These are phyloP conservation scores for Eristalinus aeneus DNA, from an alignment of 2,888 invertebrate genomes.

Conservation along the genomic window DNA sequence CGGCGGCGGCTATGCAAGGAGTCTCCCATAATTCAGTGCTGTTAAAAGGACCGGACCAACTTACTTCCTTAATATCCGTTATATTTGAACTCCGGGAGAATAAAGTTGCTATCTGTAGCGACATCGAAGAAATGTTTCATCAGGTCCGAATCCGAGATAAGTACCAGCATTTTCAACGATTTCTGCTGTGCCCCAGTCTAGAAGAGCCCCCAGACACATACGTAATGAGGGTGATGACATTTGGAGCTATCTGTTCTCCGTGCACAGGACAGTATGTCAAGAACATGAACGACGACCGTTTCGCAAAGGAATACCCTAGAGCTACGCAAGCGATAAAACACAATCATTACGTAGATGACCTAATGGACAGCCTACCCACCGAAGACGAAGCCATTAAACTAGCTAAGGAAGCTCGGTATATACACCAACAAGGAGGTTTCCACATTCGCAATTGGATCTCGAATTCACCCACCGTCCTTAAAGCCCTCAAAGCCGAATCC, in stretches of 20 bases:
- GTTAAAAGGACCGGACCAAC: constrained; percentile 75
- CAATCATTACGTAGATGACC: constrained; percentile 73
- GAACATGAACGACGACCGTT: constrained; percentile 32
- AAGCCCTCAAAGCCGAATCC: not conserved
- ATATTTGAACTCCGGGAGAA: constrained; percentile 1
- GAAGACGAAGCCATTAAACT: constrained; percentile 64
- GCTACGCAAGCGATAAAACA: constrained; percentile 20
- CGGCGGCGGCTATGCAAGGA: constrained; percentile 73
- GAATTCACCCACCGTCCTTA: constrained; percentile 52
- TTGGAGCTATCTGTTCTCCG: not conserved
- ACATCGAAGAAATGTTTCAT: constrained; percentile 45
- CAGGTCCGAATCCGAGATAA: constrained; percentile 29
- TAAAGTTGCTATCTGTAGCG: constrained; percentile 19
- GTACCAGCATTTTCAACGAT: constrained; percentile 49
- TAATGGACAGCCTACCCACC: constrained; percentile 71
- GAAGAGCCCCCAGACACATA: not conserved
- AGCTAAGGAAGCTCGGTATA: constrained; percentile 52
- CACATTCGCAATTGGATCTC: constrained; percentile 72
- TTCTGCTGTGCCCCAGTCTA: constrained; percentile 59
- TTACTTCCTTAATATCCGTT: constrained; percentile 11
- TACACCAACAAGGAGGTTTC: constrained; percentile 58
- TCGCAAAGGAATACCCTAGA: not conserved
- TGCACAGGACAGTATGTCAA: not conserved
- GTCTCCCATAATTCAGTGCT: constrained; percentile 73
- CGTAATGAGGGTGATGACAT: not conserved